Base-by-base conservation (phyloP, 2,113 vertebrate genomes). In the Columbina picui region DNA sequence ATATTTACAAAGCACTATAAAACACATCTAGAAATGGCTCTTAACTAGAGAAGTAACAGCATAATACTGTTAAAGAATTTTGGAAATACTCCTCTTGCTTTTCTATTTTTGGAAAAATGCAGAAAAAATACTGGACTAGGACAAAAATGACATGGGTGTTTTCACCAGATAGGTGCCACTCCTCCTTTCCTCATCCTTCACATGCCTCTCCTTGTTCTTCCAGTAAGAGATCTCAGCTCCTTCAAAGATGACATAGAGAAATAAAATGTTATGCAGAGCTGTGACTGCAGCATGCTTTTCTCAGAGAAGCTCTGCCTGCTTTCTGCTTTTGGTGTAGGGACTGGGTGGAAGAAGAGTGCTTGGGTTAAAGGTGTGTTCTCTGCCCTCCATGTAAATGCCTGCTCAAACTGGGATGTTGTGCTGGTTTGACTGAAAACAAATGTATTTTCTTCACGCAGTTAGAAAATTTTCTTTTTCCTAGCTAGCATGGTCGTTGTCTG, bases 1-100 rank as follows among this genome's bases (percentile, higher is more conserved):
- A 49, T 83, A 88, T 88, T 91, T 88, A 74, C 63, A 80, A 77
- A 96, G 38, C 34, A 36, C 57, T 86, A 84, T 22, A 60, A 91
- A 78, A 43, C 43, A 15, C 12, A 14, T 84, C 52, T 67, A 80
- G 63, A 93, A 94, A 90, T 32, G 12, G 25, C 60, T 86, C 41
- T 74, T 86, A 79, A 25, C 29, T 77, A 20, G 36, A 56, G 22
- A 52, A 63, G n/a, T 64, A 87, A 60, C 30, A 84, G 30, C 34
- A 71, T 64, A 71, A 84, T 39, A 63, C 17, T 60, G 4, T 23
- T 25, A 43, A 73, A 74, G 64, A 79, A 53, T 56, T 92, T 73
- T 56, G 71, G 32, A 95, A 89, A 91, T 65, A 32, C 3, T 78
- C 14, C 8, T 80, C 32, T 69, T 68, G 65, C 27, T 84, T 74